Percentiles rank a stretch among this genome's conserved stretches.
These are phyloP conservation scores for Thalpophila matura DNA, from an alignment of 2,888 invertebrate genomes.

Conservation along the genomic window DNA sequence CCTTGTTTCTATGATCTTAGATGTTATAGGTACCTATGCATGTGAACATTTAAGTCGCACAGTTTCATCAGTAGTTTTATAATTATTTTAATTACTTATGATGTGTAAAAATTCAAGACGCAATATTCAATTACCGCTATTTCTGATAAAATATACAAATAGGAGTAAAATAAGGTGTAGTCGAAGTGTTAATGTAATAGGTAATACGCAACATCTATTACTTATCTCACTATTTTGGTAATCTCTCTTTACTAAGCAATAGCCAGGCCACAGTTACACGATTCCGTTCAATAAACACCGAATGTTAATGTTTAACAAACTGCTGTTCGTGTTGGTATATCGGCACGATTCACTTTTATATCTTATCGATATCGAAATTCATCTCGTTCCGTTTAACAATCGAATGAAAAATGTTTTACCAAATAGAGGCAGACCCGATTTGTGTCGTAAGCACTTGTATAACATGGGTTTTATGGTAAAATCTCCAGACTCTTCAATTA, in stretches of 20 bases:
- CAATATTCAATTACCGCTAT: conserved; percentile 31
- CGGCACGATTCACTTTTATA: conserved; percentile 36
- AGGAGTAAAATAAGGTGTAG: conserved; percentile 17
- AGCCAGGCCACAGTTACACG: conserved; percentile 43
- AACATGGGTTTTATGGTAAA: background rate
- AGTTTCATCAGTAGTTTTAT: conserved; percentile 15
- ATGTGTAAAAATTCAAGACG: conserved; percentile 42
- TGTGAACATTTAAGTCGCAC: conserved; percentile 26
- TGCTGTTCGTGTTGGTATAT: conserved; percentile 36
- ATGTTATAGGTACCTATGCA: too few relatives aligned
- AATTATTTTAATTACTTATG: conserved; percentile 38
- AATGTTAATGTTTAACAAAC: conserved; percentile 39
- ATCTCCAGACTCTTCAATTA: background rate
- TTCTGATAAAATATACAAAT: conserved; percentile 27
- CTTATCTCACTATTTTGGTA: conserved; percentile 38
- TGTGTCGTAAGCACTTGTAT: conserved; percentile 27
- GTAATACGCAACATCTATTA: conserved; percentile 28
- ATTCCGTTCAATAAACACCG: conserved; percentile 42
- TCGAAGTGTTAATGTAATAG: conserved; percentile 38
- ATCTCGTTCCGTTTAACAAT: conserved; percentile 51
- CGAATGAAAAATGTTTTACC: conserved; percentile 39
- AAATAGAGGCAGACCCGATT: conserved; percentile 23
- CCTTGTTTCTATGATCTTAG: too few relatives aligned
- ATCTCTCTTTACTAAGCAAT: conserved; percentile 30
- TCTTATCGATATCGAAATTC: conserved; percentile 44